Evolutionary conservation across 1,140 invertebrate genomes (phyloP).

Genomic region (Drosophila dunni): DNA sequence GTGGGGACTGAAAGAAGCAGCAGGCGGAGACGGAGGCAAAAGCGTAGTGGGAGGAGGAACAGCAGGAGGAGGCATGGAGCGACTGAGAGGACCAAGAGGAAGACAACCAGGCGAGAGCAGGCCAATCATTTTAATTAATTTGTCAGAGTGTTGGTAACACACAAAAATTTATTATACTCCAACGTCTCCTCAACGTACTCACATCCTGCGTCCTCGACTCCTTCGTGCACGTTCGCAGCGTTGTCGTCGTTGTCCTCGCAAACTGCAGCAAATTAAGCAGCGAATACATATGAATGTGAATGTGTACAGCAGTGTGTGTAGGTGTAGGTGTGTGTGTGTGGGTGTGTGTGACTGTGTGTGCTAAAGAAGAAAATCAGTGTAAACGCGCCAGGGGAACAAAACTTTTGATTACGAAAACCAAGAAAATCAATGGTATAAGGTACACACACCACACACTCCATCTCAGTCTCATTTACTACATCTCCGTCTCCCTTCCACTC

Average conservation of each 20-base stretch:
- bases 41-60: too few relatives aligned
- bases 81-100: neutral
- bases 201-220: slow-evolving; percentile 11
- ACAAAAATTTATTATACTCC: slow-evolving; percentile 84
- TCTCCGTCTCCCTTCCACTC: neutral
- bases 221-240: slow-evolving; percentile 1
- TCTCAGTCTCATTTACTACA: neutral
- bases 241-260: slow-evolving; percentile 27
- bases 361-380: slow-evolving; percentile 69
- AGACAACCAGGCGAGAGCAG: slow-evolving; percentile 54
- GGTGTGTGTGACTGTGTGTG: slow-evolving; percentile 47
- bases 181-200: slow-evolving; percentile 49
- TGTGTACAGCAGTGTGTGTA: slow-evolving; percentile 18
- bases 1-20: slow-evolving; percentile 7
- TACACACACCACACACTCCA: slow-evolving; percentile 22
- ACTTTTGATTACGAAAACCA: slow-evolving; percentile 81
- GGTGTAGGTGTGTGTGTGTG: slow-evolving; percentile 34
- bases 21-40: neutral
- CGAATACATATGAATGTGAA: slow-evolving; percentile 21
- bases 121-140: slow-evolving; percentile 85
- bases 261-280: slow-evolving; percentile 76
- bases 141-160: slow-evolving; percentile 84
- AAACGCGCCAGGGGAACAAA: slow-evolving; percentile 72
- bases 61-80: too few relatives aligned
- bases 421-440: slow-evolving; percentile 70